Percentiles rank a stretch among this genome's conserved stretches.
phyloP scores from a whole-genome alignment of 2,888 invertebrate species.

The Xestia sexstrigata region DNA sequence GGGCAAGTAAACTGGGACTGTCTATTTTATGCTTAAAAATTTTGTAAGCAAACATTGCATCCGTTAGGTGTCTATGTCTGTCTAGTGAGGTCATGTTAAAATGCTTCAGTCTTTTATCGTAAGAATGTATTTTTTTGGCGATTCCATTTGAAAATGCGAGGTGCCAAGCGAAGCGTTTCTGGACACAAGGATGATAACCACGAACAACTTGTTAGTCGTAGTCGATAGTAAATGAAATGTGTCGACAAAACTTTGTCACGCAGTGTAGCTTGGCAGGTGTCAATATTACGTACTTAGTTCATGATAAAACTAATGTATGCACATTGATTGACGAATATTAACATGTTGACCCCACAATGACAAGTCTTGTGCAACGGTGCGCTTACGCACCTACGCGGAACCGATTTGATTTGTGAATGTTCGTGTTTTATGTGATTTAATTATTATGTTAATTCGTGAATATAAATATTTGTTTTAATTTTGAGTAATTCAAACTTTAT shows the following conservation, averaged over 20 bases:
- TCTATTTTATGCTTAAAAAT: no score
- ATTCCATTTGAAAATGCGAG: no score
- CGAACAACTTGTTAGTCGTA: neutral
- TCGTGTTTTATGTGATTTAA: neutral
- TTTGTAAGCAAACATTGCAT: no score
- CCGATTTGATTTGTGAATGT: constrained; percentile 27
- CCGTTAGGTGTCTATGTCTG: no score
- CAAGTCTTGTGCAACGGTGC: constrained; percentile 51
- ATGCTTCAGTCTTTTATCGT: no score
- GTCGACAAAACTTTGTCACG: neutral
- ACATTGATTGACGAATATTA: constrained; percentile 75
- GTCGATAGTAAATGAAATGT: neutral
- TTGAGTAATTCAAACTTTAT: neutral
- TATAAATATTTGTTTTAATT: constrained; percentile 22
- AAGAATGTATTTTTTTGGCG: no score
- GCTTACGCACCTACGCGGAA: constrained; percentile 51
- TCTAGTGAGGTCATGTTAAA: no score
- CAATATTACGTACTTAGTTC: constrained; percentile 24
- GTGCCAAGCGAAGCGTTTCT: no score
- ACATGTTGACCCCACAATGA: constrained; percentile 68
- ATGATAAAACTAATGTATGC: constrained; percentile 58
- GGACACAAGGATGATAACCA: no score
- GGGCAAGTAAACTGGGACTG: no score
- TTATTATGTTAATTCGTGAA: constrained; percentile 41
- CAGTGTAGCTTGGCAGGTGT: constrained; percentile 29